Evolutionary conservation across 2,113 vertebrate species (phyloP).

Genomic region (Hystrix cristata): DNA sequence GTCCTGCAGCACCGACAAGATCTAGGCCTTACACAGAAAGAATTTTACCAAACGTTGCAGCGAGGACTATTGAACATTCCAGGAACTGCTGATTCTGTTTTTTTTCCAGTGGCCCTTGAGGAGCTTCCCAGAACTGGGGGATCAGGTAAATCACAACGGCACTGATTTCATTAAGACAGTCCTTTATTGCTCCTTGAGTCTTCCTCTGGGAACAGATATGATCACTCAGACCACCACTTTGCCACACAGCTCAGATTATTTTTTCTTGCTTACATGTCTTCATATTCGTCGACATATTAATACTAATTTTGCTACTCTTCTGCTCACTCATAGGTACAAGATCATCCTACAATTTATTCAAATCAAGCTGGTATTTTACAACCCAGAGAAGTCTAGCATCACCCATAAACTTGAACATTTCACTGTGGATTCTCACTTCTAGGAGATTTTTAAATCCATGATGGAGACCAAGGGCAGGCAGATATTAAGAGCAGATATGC

Average conservation of each 20-base stretch:
- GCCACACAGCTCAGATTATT: background rate
- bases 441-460: constrained; percentile 8
- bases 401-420: background rate
- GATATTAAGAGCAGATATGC: background rate
- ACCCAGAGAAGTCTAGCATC: background rate
- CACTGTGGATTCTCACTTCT: background rate
- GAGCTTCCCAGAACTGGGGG: background rate
- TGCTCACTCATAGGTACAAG: background rate
- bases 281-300: background rate
- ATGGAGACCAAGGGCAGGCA: background rate
- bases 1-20: background rate
- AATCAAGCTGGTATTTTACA: background rate
- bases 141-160: background rate
- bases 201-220: background rate
- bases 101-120: background rate
- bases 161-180: background rate
- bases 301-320: background rate
- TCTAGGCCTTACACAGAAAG: background rate
- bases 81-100: background rate
- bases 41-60: constrained; percentile 26
- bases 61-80: background rate
- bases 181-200: background rate
- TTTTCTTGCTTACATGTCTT: background rate
- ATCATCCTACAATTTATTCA: background rate
- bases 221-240: background rate